Percentiles rank a stretch among this genome's conserved stretches.
These are phyloP conservation scores for Recurvirostra avosetta DNA, from an alignment of 2,113 vertebrate genomes.

Conservation along the genomic window DNA sequence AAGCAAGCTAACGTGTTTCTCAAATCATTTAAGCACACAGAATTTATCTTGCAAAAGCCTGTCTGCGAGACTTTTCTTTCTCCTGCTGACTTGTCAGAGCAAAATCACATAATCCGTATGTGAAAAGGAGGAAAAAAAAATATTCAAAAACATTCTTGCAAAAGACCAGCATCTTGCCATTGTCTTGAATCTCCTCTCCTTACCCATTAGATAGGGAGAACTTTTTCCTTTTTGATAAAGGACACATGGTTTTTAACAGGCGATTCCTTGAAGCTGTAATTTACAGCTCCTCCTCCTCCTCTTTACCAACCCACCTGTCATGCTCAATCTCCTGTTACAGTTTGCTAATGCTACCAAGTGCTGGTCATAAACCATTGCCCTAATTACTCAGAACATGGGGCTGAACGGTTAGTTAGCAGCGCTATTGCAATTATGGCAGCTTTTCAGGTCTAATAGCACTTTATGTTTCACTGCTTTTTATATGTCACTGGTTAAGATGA, in stretches of 20 bases:
- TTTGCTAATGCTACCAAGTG: slow-evolving; percentile 64
- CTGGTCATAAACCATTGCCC: slow-evolving; percentile 70
- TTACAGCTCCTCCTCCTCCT: slow-evolving; percentile 1
- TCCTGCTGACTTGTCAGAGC: slow-evolving; percentile 7
- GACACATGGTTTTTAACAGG: not conserved
- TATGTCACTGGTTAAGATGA: slow-evolving; percentile 75
- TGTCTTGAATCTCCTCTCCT: not conserved
- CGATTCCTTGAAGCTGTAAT: not conserved
- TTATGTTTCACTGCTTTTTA: slow-evolving; percentile 71
- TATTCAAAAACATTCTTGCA: not conserved
- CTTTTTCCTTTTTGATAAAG: not conserved
- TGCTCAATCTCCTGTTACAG: slow-evolving; percentile 34
- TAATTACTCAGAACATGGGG: slow-evolving; percentile 70
- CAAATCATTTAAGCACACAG: slow-evolving; percentile 59
- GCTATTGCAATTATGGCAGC: slow-evolving; percentile 64
- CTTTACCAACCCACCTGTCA: not conserved
- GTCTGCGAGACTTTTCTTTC: slow-evolving; percentile 55
- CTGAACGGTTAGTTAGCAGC: slow-evolving; percentile 69
- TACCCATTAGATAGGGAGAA: not conserved
- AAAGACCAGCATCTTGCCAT: not conserved
- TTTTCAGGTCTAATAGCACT: slow-evolving; percentile 71
- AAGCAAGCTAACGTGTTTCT: slow-evolving; percentile 58
- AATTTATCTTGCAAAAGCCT: slow-evolving; percentile 57
- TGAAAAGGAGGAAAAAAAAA: not conserved
- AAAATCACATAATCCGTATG: not conserved